Percentiles rank a stretch among this genome's conserved stretches.
phyloP scores from a whole-genome alignment of 2,888 invertebrate genomes.

The Mechanitis mazaeus region DNA sequence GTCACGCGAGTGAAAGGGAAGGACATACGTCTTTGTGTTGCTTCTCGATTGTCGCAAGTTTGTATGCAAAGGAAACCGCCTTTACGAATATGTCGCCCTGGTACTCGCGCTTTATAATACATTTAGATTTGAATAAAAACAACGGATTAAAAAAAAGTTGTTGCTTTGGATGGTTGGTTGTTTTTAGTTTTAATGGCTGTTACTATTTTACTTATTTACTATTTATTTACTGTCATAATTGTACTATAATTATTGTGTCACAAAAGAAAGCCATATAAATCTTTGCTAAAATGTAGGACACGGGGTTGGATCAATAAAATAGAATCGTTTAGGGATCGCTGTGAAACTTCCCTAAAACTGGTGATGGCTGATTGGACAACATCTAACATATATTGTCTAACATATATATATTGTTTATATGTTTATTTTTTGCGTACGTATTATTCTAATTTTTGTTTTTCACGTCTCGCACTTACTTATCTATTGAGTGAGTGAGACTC shows the following conservation, averaged over 20 bases:
- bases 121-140: conserved; percentile 2
- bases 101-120: conserved; percentile 17
- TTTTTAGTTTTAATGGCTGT: too few relatives aligned
- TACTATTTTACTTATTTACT: too few relatives aligned
- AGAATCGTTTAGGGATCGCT: neutral
- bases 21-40: conserved; percentile 62
- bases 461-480: too few relatives aligned
- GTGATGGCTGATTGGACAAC: neutral
- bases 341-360: conserved; percentile 1
- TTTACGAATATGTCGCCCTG: conserved; percentile 39
- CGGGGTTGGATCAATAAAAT: neutral
- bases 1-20: conserved; percentile 58
- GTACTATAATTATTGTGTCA: too few relatives aligned
- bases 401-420: too few relatives aligned
- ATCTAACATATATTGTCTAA: too few relatives aligned
- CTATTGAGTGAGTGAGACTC: too few relatives aligned
- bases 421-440: too few relatives aligned
- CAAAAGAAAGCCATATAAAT: too few relatives aligned
- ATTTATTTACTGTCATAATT: too few relatives aligned
- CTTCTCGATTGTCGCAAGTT: conserved; percentile 62
- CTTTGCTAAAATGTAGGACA: conserved; percentile 1
- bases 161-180: neutral
- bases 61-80: conserved; percentile 48
- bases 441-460: too few relatives aligned
- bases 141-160: conserved; percentile 1